A percentile compares a stretch with the other conserved stretches of the same genome.
These are phyloP conservation scores for Chaetodon trifascialis DNA, from an alignment of 2,113 vertebrate genomes.

Conservation along the genomic window DNA sequence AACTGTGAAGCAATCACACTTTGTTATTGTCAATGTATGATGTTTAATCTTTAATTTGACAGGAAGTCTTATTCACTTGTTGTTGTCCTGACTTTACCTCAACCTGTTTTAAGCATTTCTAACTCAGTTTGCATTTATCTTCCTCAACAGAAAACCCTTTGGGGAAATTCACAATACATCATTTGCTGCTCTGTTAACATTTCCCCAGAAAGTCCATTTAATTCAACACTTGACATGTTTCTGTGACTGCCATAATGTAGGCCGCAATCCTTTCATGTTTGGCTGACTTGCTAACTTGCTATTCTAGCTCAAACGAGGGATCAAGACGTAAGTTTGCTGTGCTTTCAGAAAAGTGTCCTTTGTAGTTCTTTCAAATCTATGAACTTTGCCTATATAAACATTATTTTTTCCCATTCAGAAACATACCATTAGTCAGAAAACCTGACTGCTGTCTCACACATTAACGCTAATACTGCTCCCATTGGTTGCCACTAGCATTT, in stretches of 20 bases:
- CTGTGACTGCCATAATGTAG: not conserved
- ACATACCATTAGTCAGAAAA: too few species aligned
- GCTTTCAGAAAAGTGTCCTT: too few species aligned
- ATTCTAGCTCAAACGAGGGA: too few species aligned
- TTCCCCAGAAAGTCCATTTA: not conserved
- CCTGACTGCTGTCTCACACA: not conserved
- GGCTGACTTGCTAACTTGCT: too few species aligned
- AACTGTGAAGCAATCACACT: not conserved
- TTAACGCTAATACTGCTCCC: not conserved
- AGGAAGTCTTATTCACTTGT: not conserved
- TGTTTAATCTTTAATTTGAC: not conserved
- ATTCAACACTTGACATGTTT: too few species aligned
- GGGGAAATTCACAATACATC: not conserved
- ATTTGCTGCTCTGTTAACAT: not conserved
- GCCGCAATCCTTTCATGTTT: too few species aligned
- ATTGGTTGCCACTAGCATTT: not conserved
- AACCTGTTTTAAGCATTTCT: not conserved
- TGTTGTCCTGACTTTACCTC: not conserved
- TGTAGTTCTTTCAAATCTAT: too few species aligned
- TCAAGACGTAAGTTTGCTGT: too few species aligned
- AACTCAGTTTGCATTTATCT: not conserved
- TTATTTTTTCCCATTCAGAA: too few species aligned
- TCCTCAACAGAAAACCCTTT: too few species aligned
- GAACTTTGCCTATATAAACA: too few species aligned
- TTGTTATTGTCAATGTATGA: slow-evolving; percentile 4